A percentile compares a stretch with the other conserved stretches of the same genome.
These are phyloP conservation scores for Emydocephalus ijimae DNA, from an alignment of 2,113 vertebrate genomes.

Conservation along the genomic window DNA sequence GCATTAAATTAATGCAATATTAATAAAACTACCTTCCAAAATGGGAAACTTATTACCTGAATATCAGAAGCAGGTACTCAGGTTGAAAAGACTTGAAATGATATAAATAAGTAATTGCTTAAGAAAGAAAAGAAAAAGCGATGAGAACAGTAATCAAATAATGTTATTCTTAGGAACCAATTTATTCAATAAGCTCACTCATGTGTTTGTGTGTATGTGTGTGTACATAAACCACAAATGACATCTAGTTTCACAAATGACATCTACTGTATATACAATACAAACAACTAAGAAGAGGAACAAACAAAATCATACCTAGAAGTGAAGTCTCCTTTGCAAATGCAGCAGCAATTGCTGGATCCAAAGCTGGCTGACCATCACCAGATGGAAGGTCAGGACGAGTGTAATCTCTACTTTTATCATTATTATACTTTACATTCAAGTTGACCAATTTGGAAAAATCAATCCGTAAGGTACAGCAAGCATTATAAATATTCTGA, in stretches of 20 bases:
- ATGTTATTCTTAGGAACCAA: background rate
- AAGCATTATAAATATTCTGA: constrained; percentile 98
- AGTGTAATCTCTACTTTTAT: constrained; percentile 97
- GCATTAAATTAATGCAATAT: background rate
- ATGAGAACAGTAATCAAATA: background rate
- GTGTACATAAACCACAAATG: background rate
- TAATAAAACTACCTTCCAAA: background rate
- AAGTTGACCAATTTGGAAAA: constrained; percentile 98
- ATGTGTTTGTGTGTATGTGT: background rate
- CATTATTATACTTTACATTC: constrained; percentile 99
- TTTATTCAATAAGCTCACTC: background rate
- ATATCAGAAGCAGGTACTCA: background rate
- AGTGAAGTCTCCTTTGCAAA: constrained; percentile 95
- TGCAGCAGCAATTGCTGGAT: constrained; percentile 85
- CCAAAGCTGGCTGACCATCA: constrained; percentile 89
- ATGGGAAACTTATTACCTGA: constrained; percentile 1
- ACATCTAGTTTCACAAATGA: background rate
- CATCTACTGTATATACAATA: background rate
- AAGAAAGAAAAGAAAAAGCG: background rate
- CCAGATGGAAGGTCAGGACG: constrained; percentile 92
- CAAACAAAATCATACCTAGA: constrained; percentile 81
- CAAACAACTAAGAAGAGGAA: background rate
- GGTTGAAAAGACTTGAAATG: background rate
- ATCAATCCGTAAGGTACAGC: constrained; percentile 96
- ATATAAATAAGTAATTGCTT: background rate